Conservation (phyloP, 2,797 vertebrate species). For the Brachymystax lenok region DNA sequence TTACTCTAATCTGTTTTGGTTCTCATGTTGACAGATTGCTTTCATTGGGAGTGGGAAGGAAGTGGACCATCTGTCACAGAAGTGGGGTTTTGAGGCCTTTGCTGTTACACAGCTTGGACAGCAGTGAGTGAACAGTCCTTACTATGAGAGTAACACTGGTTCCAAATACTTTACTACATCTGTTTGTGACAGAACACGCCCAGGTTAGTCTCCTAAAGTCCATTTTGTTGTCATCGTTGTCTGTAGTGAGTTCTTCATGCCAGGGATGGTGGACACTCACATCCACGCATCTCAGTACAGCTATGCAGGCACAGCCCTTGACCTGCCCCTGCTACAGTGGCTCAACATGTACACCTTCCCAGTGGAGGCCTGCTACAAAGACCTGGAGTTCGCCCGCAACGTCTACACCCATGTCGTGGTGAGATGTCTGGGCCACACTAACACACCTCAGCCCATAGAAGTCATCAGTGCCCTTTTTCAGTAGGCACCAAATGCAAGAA, state of each 20-base stretch:
- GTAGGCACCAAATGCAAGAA: not conserved
- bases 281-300: slow-evolving; percentile 93
- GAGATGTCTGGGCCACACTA: slow-evolving; percentile 56
- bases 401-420: slow-evolving; percentile 92
- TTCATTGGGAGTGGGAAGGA: slow-evolving; percentile 65
- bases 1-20: not conserved
- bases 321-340: slow-evolving; percentile 90
- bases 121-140: slow-evolving; percentile 60
- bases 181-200: not conserved
- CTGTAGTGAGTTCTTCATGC: slow-evolving; percentile 95
- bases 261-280: slow-evolving; percentile 94
- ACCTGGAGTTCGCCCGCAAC: slow-evolving; percentile 78
- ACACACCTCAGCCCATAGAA: not conserved
- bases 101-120: slow-evolving; percentile 63
- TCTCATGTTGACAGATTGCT: slow-evolving; percentile 64
- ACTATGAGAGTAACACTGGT: not conserved
- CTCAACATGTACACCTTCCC: slow-evolving; percentile 89
- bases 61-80: slow-evolving; percentile 46
- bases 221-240: not conserved
- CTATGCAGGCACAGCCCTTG: slow-evolving; percentile 86
- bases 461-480: not conserved
- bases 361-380: slow-evolving; percentile 80
- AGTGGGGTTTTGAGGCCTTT: slow-evolving; percentile 59
- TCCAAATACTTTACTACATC: not conserved
- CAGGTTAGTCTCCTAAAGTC: not conserved